A percentile compares a stretch with the other conserved stretches of the same genome.
These are phyloP conservation scores for Cataglyphis hispanica DNA, from an alignment of 1,140 invertebrate genomes.

Conservation along the genomic window DNA sequence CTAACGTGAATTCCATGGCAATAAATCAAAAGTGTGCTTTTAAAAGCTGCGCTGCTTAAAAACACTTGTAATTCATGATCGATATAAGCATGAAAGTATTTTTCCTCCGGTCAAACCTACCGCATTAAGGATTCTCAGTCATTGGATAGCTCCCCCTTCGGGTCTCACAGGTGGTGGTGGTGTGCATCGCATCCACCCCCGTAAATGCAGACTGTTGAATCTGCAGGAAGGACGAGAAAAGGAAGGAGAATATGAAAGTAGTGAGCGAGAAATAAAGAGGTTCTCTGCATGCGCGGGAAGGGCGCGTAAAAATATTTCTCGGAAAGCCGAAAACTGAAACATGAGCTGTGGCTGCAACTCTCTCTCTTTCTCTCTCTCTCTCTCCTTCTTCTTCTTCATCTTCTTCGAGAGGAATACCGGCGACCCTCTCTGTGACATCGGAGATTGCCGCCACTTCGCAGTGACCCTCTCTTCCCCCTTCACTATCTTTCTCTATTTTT, in stretches of 20 bases:
- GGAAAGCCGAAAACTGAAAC: slow-evolving; percentile 79
- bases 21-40: slow-evolving; percentile 5
- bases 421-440: slow-evolving; percentile 77
- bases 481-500: slow-evolving; percentile 1
- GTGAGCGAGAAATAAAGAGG: background rate
- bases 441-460: slow-evolving; percentile 74
- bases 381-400: slow-evolving; percentile 10
- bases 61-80: slow-evolving; percentile 5
- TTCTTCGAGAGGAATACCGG: slow-evolving; percentile 45
- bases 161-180: slow-evolving; percentile 17
- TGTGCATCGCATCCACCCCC: slow-evolving; percentile 45
- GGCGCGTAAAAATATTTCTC: slow-evolving; percentile 64
- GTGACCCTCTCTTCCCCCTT: slow-evolving; percentile 63
- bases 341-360: slow-evolving; percentile 67
- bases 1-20: slow-evolving; percentile 23
- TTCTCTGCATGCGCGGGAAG: background rate
- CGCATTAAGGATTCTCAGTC: slow-evolving; percentile 43
- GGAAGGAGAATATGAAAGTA: slow-evolving; percentile 1
- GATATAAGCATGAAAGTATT: slow-evolving; percentile 7
- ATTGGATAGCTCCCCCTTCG: slow-evolving; percentile 36
- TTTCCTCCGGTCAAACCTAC: slow-evolving; percentile 34
- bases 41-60: slow-evolving; percentile 26
- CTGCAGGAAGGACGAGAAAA: slow-evolving; percentile 10
- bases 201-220: slow-evolving; percentile 41
- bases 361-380: background rate